These are phyloP conservation scores for Lutjanus argentimaculatus DNA, from an alignment of 2,797 vertebrate species.

Conservation along the genomic window DNA sequence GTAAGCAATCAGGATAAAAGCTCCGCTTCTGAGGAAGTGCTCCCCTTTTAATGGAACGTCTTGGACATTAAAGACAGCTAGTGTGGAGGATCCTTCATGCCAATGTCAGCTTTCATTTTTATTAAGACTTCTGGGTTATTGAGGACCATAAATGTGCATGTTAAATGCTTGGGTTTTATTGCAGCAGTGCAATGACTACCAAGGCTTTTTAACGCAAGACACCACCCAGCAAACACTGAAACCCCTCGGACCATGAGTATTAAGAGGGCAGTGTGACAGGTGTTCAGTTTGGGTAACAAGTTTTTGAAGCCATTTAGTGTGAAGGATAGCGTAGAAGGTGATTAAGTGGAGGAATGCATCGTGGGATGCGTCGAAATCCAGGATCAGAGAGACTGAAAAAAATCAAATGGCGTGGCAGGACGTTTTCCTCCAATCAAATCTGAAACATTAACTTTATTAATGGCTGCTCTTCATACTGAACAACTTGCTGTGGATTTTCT, in stretches of 20 bases:
- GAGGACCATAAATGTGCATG: constrained; percentile 87
- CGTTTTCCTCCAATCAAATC: constrained; percentile 51
- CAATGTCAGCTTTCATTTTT: constrained; percentile 90
- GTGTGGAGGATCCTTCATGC: constrained; percentile 86
- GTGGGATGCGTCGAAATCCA: constrained; percentile 15
- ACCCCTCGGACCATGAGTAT: constrained; percentile 46
- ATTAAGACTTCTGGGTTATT: constrained; percentile 91
- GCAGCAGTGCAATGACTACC: constrained; percentile 67
- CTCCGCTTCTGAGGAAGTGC: constrained; percentile 87
- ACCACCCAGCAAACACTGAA: constrained; percentile 62
- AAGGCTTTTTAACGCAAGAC: constrained; percentile 73
- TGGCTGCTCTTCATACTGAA: constrained; percentile 33
- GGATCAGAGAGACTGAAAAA: constrained; percentile 32
- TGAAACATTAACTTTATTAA: constrained; percentile 58
- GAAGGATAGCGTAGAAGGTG: constrained; percentile 31
- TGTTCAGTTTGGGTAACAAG: constrained; percentile 40
- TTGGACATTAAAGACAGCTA: constrained; percentile 89
- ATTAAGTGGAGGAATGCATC: constrained; percentile 32
- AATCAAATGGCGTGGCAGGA: constrained; percentile 20
- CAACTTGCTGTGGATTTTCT: constrained; percentile 27
- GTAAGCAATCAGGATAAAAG: constrained; percentile 93
- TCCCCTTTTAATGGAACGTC: constrained; percentile 88
- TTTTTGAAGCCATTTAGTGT: constrained; percentile 46
- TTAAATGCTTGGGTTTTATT: constrained; percentile 86
- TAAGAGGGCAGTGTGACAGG: constrained; percentile 49